Evolutionary conservation across 2,113 vertebrate genomes (phyloP), one percentile per base, ranked within the genome.

Genomic region (Alaudala cheleensis): DNA sequence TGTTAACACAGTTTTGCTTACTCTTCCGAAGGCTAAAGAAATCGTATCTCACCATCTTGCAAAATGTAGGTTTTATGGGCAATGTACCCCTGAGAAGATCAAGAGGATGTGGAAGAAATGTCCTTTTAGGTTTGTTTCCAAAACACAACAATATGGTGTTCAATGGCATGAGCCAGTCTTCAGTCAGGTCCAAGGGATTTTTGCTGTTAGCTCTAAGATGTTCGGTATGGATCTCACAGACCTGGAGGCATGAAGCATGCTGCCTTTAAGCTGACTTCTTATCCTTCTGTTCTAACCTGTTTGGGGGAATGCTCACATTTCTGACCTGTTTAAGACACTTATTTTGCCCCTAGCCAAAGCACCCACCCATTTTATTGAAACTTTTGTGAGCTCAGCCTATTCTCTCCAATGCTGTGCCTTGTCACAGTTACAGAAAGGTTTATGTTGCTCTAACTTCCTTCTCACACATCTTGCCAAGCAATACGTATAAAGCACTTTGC

Each of bases 371-470:
- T 81, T 84, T 25, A 62, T 13, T 15, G 10, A 53, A 77, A 72
- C 9, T 49, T 54, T 49, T 54, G 18, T 47, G 21, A 85, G 16
- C 16, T n/a, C 0, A 2, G 16, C 12, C 31, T 10, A 14, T 28
- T 73, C 18, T 37, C 54, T 33, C 54, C 26, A 21, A 8, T 12
- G 24, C 47, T 62, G 9, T 12, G 37, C 44, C 1, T 0, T 39
- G n/a, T 42, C 71, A 70, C 7, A 72, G 18, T 19, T 23, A 65
- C 0, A 0, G 29, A 21, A 18, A 73, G 0, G 0, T 16, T 72
- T 57, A 42, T 66, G 47, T 39, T 70, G 37, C 31, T 62, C 5
- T 20, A 81, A n/a, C 34, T 60, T 62, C 34, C 34, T 76, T 53
- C 44, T 62, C 20, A 14, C 17, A 57, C 3, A 0, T 31, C 45